Conservation (phyloP, 2,888 invertebrate species). For the Agapostemon virescens region DNA sequence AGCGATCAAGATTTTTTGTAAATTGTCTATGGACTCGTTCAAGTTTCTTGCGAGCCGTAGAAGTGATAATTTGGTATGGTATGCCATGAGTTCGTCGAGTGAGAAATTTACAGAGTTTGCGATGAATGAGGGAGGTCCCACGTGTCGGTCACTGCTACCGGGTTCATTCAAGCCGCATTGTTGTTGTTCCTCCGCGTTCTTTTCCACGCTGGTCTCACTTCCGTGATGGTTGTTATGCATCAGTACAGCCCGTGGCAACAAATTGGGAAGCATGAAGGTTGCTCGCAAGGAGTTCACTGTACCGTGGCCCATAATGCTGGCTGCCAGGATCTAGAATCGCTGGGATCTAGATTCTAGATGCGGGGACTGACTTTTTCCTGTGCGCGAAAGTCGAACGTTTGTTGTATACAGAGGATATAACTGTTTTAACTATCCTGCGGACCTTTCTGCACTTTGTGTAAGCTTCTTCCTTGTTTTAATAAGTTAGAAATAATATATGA, state of each 20-base stretch:
- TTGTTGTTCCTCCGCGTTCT: conserved; percentile 13
- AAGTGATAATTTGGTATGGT: not conserved
- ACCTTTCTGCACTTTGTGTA: no score
- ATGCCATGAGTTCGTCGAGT: not conserved
- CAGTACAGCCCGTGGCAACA: conserved; percentile 44
- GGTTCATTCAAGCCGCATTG: conserved; percentile 37
- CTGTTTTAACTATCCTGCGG: not conserved
- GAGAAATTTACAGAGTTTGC: not conserved
- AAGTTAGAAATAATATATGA: no score
- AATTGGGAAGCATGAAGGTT: conserved; percentile 62
- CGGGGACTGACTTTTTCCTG: conserved; percentile 28
- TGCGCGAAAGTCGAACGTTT: conserved; percentile 33
- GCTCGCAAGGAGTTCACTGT: conserved; percentile 62
- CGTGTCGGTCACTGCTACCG: conserved; percentile 12
- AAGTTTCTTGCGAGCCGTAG: not conserved
- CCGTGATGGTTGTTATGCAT: conserved; percentile 52
- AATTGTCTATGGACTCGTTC: not conserved
- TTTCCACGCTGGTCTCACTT: conserved; percentile 57
- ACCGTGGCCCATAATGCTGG: conserved; percentile 57
- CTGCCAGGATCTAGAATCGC: not conserved
- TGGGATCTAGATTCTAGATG: conserved; percentile 29
- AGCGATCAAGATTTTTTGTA: not conserved
- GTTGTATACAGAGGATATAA: not conserved
- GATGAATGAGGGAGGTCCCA: conserved; percentile 1
- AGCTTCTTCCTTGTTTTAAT: no score